Evolutionary conservation across 2,888 invertebrate species (phyloP), one percentile per base, ranked within the genome.

Genomic region (Drosophila quasianomalipes): DNA sequence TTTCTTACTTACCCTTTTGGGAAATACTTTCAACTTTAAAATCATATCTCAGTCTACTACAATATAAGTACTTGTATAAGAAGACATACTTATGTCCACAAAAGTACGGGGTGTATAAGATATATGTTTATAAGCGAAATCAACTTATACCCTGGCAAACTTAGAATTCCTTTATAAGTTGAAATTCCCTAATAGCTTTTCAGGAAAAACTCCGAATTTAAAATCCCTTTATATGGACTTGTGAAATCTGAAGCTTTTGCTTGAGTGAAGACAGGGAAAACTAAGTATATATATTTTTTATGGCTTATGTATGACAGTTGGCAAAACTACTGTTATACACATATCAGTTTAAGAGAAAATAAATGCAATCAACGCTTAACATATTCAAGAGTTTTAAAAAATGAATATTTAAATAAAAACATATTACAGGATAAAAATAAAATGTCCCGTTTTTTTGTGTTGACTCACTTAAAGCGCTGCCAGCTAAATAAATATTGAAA

Each of bases 311-410:
- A 66, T 52, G 47, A 1, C 1, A 26, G 14, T 6, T 19, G 9
- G 0, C 12, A 26, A 44, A 4, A 12, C 12, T 31, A 59, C 52
- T 81, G 85, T 77, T 62, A 69, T 84, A 84, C 58, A 19, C 16
- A 6, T 4, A 0, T 0, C 1, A 2, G 3, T 2, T 49, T 16
- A 49, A 67, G 35, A 41, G 47, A 39, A 44, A 31, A 44, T 14
- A 9, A 41, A 22, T 22, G 3, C 3, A 12, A 3, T 14, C 3
- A 10, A 0, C 7, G 7, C 7, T 57, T n/a, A 0, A 9, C 2
- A n/a, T 9, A 5, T n/a, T 28, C 4, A 2, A 30, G 19, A 9
- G 5, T 28, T 7, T 51, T 4, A 28, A 10, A 10, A 28, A 49
- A 5, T 10, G 0, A 0, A 49, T 49, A 4, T 49, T 1, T 16